A percentile compares a stretch with the other conserved stretches of the same genome.
These are phyloP conservation scores for Centropristis striata DNA, from an alignment of 2,113 vertebrate genomes.

Conservation along the genomic window DNA sequence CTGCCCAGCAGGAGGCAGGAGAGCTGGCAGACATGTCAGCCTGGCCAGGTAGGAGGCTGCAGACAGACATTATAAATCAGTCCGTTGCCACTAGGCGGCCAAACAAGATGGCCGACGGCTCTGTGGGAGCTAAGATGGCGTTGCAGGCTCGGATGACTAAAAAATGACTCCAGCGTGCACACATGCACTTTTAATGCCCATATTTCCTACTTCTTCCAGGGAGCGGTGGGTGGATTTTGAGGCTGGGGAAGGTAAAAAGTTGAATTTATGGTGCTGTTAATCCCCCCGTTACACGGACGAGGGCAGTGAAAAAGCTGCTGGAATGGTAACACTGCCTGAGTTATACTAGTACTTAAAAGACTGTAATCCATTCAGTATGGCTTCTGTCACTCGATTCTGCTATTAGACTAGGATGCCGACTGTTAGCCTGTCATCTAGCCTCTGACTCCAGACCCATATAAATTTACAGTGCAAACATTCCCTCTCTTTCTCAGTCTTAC, in stretches of 20 bases:
- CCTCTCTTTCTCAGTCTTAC: slow-evolving; percentile 27
- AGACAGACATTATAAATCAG: slow-evolving; percentile 83
- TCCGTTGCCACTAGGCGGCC: slow-evolving; percentile 67
- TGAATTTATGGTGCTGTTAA: slow-evolving; percentile 85
- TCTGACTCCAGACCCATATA: slow-evolving; percentile 67
- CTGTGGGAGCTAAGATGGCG: slow-evolving; percentile 81
- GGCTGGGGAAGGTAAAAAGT: slow-evolving; percentile 72
- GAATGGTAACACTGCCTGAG: slow-evolving; percentile 76
- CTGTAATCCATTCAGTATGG: slow-evolving; percentile 81
- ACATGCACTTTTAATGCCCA: slow-evolving; percentile 74
- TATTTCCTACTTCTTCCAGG: slow-evolving; percentile 72
- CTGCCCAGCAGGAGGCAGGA: slow-evolving; percentile 70
- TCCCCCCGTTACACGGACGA: slow-evolving; percentile 74
- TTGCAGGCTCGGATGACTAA: slow-evolving; percentile 74
- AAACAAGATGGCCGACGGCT: slow-evolving; percentile 76
- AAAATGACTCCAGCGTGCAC: slow-evolving; percentile 73
- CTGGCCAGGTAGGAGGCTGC: slow-evolving; percentile 75
- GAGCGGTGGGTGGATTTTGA: slow-evolving; percentile 64
- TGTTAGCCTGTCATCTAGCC: slow-evolving; percentile 73
- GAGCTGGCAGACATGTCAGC: slow-evolving; percentile 76
- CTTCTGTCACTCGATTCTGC: slow-evolving; percentile 75
- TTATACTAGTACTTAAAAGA: slow-evolving; percentile 76
- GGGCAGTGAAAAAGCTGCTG: slow-evolving; percentile 65
- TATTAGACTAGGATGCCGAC: slow-evolving; percentile 74
- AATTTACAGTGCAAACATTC: slow-evolving; percentile 60